Base-by-base conservation (phyloP, 2,888 invertebrate species). In the Dorcus parallelipipedus region DNA sequence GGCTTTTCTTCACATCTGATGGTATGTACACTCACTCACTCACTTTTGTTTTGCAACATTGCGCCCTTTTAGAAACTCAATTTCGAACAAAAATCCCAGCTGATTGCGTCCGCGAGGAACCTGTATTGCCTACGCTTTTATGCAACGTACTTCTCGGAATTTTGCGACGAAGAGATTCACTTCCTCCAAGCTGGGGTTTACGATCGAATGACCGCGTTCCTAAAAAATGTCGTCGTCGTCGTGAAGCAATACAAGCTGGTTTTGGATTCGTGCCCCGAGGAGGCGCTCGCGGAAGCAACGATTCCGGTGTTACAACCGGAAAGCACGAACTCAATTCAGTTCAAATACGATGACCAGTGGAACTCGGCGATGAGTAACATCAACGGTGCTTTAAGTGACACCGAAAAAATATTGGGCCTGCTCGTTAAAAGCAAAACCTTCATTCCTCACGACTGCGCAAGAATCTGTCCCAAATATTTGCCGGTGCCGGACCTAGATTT, bases 1-100 rank as follows among this genome's bases (percentile, higher is more conserved):
- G 97, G 97, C 49, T 95, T 89, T 73, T 84, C 91, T 0, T 84
- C 87, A 14, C 90, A 95, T 69, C 78, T 96, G 43, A 82, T 92
- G 82, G 85, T 87, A 78, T 77, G 72, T 63, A 59, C 26, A 33
- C 26, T 33, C 26, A 73, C 64, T 61, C 26, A 26, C 26, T 26
- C 6, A 6, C 6, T 4, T 7, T 54, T 33, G 39, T 38, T 42
- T 45, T 17, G 2, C 23, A 20, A 45, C 2, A 3, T 20, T 20
- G 5, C 6, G 20, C 8, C 2, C 65, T 82, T 81, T 48, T 77
- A 85, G 85, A 78, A 85, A 61, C 71, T 88, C 49, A 85, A 86
- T 0, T 86, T 87, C 65, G 79, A 80, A 10, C 90, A 91, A 73
- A 88, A 90, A 71, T 79, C 78, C 62, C 79, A 82, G 0, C 78